Conservation (phyloP, 1,140 invertebrate genomes). For the Euschistus heros region DNA sequence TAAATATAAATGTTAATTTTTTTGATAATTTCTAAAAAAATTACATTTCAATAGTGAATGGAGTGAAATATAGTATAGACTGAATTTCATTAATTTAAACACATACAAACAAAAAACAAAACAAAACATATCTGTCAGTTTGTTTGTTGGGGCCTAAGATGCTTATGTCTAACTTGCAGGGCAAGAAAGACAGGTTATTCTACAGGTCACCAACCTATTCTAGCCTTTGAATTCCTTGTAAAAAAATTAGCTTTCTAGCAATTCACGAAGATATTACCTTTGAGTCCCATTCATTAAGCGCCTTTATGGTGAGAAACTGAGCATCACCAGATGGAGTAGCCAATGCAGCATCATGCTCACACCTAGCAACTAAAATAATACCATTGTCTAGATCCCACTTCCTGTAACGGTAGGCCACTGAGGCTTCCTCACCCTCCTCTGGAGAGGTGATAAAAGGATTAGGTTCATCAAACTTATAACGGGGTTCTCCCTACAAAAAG, state of each 20-base stretch:
- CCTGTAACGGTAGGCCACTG: conserved; percentile 91
- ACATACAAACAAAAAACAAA: too few species aligned
- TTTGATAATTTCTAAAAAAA: background rate
- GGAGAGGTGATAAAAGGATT: conserved; percentile 93
- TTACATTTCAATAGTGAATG: too few species aligned
- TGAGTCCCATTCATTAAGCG: conserved; percentile 98
- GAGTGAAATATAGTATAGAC: too few species aligned
- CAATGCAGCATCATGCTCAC: conserved; percentile 94
- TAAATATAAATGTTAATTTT: background rate
- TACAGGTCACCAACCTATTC: too few species aligned
- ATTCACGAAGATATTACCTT: conserved; percentile 49
- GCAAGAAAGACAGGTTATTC: too few species aligned
- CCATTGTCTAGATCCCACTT: conserved; percentile 94
- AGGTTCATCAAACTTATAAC: conserved; percentile 78
- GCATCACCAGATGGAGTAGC: conserved; percentile 80
- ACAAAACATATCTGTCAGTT: too few species aligned
- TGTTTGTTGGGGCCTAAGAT: too few species aligned
- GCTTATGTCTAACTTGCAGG: too few species aligned
- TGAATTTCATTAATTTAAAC: too few species aligned
- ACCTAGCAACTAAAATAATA: conserved; percentile 81
- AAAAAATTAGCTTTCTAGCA: too few species aligned
- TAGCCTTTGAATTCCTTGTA: too few species aligned
- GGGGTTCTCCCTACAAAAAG: conserved; percentile 54
- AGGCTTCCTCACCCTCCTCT: conserved; percentile 83
- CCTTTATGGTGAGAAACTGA: conserved; percentile 94